Percentiles rank a stretch among this genome's conserved stretches.
phyloP scores from a whole-genome alignment of 2,113 vertebrate genomes.

The Ahaetulla prasina region DNA sequence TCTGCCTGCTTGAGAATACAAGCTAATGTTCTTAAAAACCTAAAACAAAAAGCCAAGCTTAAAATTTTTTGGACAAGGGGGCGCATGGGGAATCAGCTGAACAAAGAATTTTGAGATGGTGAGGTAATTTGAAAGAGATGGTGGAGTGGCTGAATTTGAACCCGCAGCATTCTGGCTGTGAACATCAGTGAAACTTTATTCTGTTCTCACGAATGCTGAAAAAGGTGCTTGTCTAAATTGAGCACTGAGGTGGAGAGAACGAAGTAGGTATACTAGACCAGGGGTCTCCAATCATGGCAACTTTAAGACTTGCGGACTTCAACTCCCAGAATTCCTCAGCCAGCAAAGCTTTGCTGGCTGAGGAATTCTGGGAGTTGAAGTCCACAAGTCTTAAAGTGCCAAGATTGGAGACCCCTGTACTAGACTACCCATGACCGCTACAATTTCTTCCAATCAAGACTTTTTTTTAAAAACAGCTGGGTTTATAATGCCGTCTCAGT shows the following conservation, averaged over 20 bases:
- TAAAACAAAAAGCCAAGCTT: not conserved
- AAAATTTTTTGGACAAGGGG: not conserved
- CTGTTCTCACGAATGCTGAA: not conserved
- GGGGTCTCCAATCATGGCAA: no score
- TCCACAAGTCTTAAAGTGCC: no score
- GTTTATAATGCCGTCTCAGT: not conserved
- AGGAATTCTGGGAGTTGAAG: no score
- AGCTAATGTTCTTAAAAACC: not conserved
- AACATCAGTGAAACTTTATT: not conserved
- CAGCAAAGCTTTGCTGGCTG: no score
- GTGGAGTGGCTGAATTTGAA: not conserved
- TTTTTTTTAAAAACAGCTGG: not conserved
- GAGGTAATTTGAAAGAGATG: not conserved
- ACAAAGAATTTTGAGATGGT: not conserved
- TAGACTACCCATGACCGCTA: not conserved
- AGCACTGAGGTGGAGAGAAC: not conserved
- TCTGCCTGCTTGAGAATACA: not conserved
- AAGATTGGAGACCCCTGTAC: no score
- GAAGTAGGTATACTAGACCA: not conserved
- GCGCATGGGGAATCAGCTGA: not conserved
- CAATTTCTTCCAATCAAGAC: not conserved
- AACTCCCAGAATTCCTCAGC: no score
- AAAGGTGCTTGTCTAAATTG: not conserved
- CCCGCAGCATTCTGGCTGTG: not conserved
- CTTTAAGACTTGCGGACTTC: no score